phyloP scores from a whole-genome alignment of 2,113 vertebrate species.

The Cariama cristata region DNA sequence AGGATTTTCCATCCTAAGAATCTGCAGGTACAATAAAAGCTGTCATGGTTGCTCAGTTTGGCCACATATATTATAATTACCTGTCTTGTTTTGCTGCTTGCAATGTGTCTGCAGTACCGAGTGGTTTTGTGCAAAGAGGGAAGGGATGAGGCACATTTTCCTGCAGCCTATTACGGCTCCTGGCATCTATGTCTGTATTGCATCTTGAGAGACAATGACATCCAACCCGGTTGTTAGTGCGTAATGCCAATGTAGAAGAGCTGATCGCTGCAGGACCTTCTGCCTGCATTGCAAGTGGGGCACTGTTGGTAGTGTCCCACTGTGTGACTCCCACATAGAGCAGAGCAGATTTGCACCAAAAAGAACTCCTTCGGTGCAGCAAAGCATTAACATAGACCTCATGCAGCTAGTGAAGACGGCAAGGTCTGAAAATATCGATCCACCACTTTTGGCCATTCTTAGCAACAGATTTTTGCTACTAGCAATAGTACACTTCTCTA shows the following conservation, averaged over 20 bases:
- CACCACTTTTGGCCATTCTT: neutral
- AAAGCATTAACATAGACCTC: neutral
- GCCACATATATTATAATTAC: neutral
- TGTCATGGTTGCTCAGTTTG: neutral
- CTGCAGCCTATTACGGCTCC: neutral
- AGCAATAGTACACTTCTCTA: neutral
- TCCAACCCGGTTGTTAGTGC: neutral
- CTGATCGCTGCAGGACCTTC: neutral
- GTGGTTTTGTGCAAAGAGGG: neutral
- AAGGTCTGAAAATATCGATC: neutral
- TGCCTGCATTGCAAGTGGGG: neutral
- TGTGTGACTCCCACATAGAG: neutral
- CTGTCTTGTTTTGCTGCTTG: neutral
- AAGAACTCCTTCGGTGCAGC: neutral
- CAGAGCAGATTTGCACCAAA: neutral
- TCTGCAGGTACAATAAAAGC: neutral
- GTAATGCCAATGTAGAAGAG: rapidly evolving
- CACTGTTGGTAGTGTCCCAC: neutral
- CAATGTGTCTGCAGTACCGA: neutral
- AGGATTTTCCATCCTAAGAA: neutral
- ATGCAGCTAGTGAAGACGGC: neutral
- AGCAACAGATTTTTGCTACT: neutral
- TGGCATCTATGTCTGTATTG: rapidly evolving
- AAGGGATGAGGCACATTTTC: neutral
- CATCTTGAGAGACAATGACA: rapidly evolving